Evolutionary conservation across 1,140 invertebrate species (phyloP), one percentile per base, ranked within the genome.

Genomic region (Homalodisca vitripennis): DNA sequence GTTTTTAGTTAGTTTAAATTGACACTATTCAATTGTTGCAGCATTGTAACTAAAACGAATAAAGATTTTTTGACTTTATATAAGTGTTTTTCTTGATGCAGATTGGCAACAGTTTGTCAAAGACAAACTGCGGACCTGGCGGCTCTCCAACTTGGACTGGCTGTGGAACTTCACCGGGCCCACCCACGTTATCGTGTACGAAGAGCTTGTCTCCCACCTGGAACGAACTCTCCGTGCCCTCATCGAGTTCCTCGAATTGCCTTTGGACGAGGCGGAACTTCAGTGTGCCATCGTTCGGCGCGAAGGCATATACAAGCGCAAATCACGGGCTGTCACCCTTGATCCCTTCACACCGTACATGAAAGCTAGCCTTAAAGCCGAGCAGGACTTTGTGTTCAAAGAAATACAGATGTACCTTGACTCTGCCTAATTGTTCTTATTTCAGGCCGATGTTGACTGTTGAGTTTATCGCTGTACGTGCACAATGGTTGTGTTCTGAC

Each of bases 71-170:
- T n/a, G n/a, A n/a, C n/a, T n/a, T n/a, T n/a, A n/a, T n/a, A n/a
- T n/a, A n/a, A 14, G n/a, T n/a, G n/a, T n/a, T n/a, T n/a, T n/a
- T 14, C 60, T 41, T 29, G 32, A 51, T 77, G 17, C 76, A 91
- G 90, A 88, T 78, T 92, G 90, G 90, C 81, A 84, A 34, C 83
- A 85, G 48, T 91, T 90, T 79, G 89, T 91, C 6, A 78, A 78
- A 14, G 84, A 84, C n/a, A 89, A 90, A 75, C 78, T 89, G n/a
- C 75, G 79, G 41, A 80, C 81, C 1, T 92, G 89, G 89, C 84
- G 86, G 78, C 79, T 84, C 17, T 85, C 88, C 29, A 88, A 90
- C 75, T 75, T 86, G 1, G 83, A 86, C 71, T 92, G 90, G 90
- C 79, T 91, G 24, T 79, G 82, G 20, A 85, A 87, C 71, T 92